Evolutionary conservation across 2,888 invertebrate species (phyloP), one percentile per base, ranked within the genome.

Genomic region (Tipula lateralis): DNA sequence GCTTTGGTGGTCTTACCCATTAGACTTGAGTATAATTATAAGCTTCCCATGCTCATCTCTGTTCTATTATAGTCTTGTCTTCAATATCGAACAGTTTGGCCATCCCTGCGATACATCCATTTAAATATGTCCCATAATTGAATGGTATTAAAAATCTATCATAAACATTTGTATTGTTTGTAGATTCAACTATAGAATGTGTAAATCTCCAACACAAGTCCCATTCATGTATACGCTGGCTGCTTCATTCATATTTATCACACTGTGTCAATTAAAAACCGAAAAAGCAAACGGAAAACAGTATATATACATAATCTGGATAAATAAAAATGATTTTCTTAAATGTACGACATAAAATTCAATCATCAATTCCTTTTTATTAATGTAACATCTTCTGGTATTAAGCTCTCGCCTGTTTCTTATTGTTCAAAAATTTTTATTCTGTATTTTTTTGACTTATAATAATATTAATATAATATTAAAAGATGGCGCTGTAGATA

Each of bases 401-500:
- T 66, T 66, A 66, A 66, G 66, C 66, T 66, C 24, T 66, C 13
- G 66, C 66, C 66, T 66, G 66, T 66, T 66, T 66, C 66, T 66
- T 66, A 66, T 66, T 66, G 66, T 66, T 66, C 66, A 24, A 66
- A 19, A n/a, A n/a, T n/a, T n/a, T 44, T 66, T 66, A 66, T 66
- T 66, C 24, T 66, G 24, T 66, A 44, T 19, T 66, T 24, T 66
- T 32, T 82, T 82, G 82, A 82, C 30, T 32, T 82, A 82, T 82
- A 82, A 82, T 82, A 82, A 30, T 82, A 82, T 30, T 82, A 82
- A 82, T 32, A 82, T 82, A 82, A 16, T 30, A 30, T 30, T 30
- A 82, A 82, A 82, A 30, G 82, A 82, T 82, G 82, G 82, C 82
- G 82, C 82, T 82, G 82, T 82, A 82, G 82, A 82, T 82, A 82